A percentile compares a stretch with the other conserved stretches of the same genome.
These are phyloP conservation scores for Thymallus thymallus DNA, from an alignment of 2,113 vertebrate genomes.

Conservation along the genomic window DNA sequence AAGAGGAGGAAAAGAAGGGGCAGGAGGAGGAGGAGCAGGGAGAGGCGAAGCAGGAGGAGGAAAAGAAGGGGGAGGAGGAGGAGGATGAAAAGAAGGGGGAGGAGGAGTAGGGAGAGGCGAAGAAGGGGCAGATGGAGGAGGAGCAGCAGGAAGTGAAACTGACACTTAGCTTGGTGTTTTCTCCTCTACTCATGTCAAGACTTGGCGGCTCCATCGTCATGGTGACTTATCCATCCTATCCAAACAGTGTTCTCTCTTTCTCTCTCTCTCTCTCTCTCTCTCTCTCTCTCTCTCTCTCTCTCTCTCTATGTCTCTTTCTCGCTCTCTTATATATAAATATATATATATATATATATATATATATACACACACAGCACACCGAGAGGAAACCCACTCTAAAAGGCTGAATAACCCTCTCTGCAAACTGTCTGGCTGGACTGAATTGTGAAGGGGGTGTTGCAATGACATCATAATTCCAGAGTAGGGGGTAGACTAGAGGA, in stretches of 20 bases:
- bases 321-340: no score
- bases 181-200: slow-evolving; percentile 17
- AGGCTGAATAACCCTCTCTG: slow-evolving; percentile 1
- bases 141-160: not conserved
- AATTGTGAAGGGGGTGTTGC: not conserved
- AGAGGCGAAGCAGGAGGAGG: no score
- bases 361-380: not conserved
- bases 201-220: slow-evolving; percentile 34
- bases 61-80: no score
- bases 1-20: no score
- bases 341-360: no score
- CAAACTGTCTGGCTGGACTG: slow-evolving; percentile 14
- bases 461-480: slow-evolving; percentile 50
- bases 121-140: no score
- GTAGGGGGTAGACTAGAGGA: not conserved
- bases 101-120: no score
- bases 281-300: slow-evolving; percentile 5
- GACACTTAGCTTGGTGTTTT: slow-evolving; percentile 22
- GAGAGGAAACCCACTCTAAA: slow-evolving; percentile 22
- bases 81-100: no score
- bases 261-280: not conserved
- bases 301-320: slow-evolving; percentile 1
- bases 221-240: slow-evolving; percentile 30
- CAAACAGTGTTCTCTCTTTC: slow-evolving; percentile 25
- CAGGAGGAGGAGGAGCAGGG: no score